Evolutionary conservation across 1,140 invertebrate genomes (phyloP).

Genomic region (Drosophila littoralis): DNA sequence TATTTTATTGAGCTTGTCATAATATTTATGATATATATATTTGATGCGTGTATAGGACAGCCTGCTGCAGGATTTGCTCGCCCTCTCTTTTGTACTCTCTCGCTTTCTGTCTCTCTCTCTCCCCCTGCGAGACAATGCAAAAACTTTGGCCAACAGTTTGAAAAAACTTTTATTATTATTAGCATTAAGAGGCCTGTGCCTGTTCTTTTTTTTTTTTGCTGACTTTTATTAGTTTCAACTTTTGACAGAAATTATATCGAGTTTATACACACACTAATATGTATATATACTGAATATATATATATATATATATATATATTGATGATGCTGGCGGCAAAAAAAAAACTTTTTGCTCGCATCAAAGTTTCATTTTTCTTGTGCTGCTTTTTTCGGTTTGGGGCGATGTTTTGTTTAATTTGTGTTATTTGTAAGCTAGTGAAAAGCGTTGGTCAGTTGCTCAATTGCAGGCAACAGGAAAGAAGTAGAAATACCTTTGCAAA

Average conservation of each 20-base stretch:
- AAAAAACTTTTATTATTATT: constrained; percentile 81
- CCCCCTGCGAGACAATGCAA: constrained; percentile 51
- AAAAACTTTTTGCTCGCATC: constrained; percentile 54
- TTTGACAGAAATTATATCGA: constrained; percentile 81
- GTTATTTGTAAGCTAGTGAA: constrained; percentile 75
- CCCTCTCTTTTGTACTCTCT: not conserved
- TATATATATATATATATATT: constrained; percentile 49
- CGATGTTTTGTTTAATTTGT: constrained; percentile 73
- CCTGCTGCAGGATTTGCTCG: constrained; percentile 19
- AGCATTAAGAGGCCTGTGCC: constrained; percentile 58
- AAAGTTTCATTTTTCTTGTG: constrained; percentile 60
- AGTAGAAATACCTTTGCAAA: not conserved
- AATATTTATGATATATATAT: constrained; percentile 79
- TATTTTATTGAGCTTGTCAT: constrained; percentile 81
- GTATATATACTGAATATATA: constrained; percentile 26
- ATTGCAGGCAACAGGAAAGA: constrained; percentile 37
- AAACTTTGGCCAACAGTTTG: constrained; percentile 62
- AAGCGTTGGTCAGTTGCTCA: constrained; percentile 28
- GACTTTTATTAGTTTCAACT: constrained; percentile 81
- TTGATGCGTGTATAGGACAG: constrained; percentile 49
- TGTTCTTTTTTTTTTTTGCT: constrained; percentile 47
- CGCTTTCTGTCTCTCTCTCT: not conserved
- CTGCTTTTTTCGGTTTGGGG: constrained; percentile 13
- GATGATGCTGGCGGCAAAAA: constrained; percentile 67
- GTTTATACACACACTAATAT: constrained; percentile 51